Conservation (phyloP, 2,888 invertebrate genomes). For the Nezara viridula region DNA sequence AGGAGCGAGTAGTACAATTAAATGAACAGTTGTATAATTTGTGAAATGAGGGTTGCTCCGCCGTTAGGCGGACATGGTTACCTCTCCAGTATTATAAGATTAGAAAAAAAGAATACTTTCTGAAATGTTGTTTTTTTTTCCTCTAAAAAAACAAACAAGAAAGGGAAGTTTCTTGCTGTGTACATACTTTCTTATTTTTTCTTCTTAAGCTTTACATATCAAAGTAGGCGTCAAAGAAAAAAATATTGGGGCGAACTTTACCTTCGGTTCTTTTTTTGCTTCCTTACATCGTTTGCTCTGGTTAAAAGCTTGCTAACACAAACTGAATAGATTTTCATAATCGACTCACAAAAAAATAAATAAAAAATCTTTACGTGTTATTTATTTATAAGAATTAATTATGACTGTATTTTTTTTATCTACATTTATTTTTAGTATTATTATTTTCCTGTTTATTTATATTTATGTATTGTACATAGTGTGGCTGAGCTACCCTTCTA, state of each 20-base stretch:
- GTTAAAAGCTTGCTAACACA: neutral
- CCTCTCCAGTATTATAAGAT: no score
- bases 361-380: no score
- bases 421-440: no score
- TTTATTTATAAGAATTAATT: no score
- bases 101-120: neutral
- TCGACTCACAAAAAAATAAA: neutral
- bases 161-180: neutral
- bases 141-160: neutral
- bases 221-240: neutral
- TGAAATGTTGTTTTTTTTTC: neutral
- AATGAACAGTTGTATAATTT: no score
- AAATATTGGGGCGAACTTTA: neutral
- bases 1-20: no score
- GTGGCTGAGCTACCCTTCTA: no score
- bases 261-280: neutral
- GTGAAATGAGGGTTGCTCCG: no score
- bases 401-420: no score
- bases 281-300: neutral
- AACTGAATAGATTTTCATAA: neutral
- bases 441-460: no score
- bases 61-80: no score
- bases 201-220: neutral
- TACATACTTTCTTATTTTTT: neutral
- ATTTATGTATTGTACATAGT: no score